Conservation (phyloP, 2,797 vertebrate species). For the Chelonia mydas region DNA sequence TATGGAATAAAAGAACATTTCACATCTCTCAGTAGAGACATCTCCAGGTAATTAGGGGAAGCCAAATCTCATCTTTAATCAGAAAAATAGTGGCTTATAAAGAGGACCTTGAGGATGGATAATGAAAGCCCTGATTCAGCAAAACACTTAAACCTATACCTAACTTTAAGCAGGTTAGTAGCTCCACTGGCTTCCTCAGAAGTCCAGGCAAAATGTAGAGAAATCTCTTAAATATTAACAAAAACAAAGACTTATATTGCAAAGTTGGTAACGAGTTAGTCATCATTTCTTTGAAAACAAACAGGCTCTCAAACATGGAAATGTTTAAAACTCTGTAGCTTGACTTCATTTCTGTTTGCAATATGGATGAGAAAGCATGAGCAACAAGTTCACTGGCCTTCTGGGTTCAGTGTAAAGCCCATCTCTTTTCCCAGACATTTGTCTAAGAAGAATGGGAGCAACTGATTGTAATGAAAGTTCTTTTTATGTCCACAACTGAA, state of each 20-base stretch:
- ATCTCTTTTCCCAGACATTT: not conserved
- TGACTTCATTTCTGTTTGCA: constrained; percentile 6
- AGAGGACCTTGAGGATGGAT: not conserved
- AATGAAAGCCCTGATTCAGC: not conserved
- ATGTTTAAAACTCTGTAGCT: not conserved
- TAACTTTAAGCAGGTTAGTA: not conserved
- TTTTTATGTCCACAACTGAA: not conserved
- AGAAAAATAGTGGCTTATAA: not conserved
- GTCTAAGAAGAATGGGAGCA: not conserved
- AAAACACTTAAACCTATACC: not conserved
- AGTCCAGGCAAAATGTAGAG: constrained; percentile 17
- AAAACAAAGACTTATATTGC: not conserved
- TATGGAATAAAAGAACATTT: not conserved
- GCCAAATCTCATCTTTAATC: not conserved
- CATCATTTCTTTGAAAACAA: constrained; percentile 28
- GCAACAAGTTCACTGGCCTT: not conserved
- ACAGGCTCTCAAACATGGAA: constrained; percentile 11
- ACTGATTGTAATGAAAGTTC: not conserved
- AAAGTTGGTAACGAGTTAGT: not conserved
- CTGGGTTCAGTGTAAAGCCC: not conserved
- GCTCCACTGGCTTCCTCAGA: not conserved
- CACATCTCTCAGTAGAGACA: not conserved
- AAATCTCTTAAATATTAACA: not conserved
- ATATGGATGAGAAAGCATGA: not conserved
- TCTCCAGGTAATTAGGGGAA: not conserved